phyloP scores from a whole-genome alignment of 2,113 vertebrate species.

The Elachura formosa region DNA sequence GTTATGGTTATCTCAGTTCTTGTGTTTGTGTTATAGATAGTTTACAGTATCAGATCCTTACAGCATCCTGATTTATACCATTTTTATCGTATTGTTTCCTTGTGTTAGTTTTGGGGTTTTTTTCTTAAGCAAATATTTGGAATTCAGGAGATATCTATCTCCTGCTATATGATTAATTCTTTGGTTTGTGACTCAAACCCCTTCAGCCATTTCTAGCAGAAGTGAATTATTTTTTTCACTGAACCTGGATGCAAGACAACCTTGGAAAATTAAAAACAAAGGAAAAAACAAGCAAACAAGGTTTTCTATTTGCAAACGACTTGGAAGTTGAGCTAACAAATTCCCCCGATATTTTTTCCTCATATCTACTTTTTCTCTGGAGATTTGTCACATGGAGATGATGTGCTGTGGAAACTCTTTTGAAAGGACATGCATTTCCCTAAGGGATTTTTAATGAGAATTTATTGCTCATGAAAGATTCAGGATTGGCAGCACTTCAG shows the following conservation, averaged over 20 bases:
- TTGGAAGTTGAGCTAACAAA: constrained; percentile 39
- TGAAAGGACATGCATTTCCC: constrained; percentile 41
- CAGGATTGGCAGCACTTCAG: constrained; percentile 48
- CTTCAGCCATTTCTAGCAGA: not conserved
- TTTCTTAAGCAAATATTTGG: not conserved
- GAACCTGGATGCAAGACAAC: not conserved
- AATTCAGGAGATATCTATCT: not conserved
- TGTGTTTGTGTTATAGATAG: not conserved
- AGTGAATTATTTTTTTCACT: not conserved
- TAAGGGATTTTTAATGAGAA: constrained; percentile 47
- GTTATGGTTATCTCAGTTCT: not conserved
- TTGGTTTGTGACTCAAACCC: not conserved
- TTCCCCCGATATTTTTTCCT: not conserved
- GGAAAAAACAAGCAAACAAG: not conserved
- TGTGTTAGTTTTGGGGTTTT: not conserved
- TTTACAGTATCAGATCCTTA: not conserved
- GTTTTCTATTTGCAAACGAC: not conserved
- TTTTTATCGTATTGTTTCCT: not conserved
- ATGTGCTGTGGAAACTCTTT: constrained; percentile 25
- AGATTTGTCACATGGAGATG: constrained; percentile 8
- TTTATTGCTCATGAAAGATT: constrained; percentile 56
- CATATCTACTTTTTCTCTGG: not conserved
- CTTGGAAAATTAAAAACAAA: not conserved
- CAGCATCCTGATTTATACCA: not conserved
- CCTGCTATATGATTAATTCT: not conserved